phyloP scores from a whole-genome alignment of 2,797 vertebrate genomes.

The Chrosomus eos region DNA sequence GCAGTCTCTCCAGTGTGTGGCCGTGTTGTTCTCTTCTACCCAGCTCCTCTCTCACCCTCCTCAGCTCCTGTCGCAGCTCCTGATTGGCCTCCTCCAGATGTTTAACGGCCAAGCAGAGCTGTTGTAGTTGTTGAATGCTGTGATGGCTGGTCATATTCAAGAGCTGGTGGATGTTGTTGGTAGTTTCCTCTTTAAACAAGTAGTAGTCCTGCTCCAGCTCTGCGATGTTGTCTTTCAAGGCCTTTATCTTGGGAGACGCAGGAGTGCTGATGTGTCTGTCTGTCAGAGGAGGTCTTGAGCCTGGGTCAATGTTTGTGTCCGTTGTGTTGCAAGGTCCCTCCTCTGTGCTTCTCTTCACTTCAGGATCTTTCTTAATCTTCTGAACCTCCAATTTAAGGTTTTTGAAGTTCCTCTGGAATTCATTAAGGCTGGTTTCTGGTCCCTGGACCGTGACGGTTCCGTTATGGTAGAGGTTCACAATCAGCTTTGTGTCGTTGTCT shows the following conservation, averaged over 20 bases:
- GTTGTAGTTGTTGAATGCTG: background rate
- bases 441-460: background rate
- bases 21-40: background rate
- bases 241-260: no score
- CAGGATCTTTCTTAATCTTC: background rate
- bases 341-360: background rate
- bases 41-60: background rate
- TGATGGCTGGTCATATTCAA: background rate
- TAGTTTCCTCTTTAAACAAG: no score
- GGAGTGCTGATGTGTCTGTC: no score
- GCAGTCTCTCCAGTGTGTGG: background rate
- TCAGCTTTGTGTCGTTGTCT: background rate
- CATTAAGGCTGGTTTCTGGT: background rate
- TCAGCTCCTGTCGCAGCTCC: background rate
- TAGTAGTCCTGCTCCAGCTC: no score
- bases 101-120: background rate
- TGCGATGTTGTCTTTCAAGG: no score
- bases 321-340: no score
- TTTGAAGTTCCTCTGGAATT: background rate
- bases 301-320: no score
- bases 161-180: background rate
- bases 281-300: no score
- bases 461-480: background rate
- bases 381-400: background rate
- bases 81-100: background rate